Base-by-base conservation (phyloP, 2,888 invertebrate species). In the Cheilosia vulpina region DNA sequence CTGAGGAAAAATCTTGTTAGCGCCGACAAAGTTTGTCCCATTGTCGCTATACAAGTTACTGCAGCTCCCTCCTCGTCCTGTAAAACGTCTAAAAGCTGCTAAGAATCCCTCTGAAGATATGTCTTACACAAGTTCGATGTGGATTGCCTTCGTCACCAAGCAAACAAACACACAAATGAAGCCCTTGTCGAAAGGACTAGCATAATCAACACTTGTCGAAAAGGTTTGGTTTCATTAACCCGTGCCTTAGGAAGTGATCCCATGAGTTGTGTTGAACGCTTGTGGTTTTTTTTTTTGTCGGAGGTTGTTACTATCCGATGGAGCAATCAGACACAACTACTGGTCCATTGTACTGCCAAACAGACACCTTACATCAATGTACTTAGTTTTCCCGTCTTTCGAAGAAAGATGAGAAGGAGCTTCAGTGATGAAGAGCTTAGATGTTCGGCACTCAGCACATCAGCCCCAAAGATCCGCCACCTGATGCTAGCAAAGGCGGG, bases 191-290 rank as follows among this genome's bases (percentile, higher is more conserved):
- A 87, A 69, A 15, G 76, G 87, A 0, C 82, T 80, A n/a, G 82
- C 85, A n/a, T 76, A 83, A 34, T 87, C 58, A 1, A 47, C 50
- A 17, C 63, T 43, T 66, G 66, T 6, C 53, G 21, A 41, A 55
- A 66, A 0, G 66, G 24, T 41, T 55, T 66, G 13, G n/a, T 55
- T 27, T 43, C 72, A 15, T 66, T 75, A 1, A 79, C 78, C 2
- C 68, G 27, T 17, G 73, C 69, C 6, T 62, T 66, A 34, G 77
- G 77, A 5, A 87, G 63, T 21, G 84, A 71, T 3, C 81, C 84
- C 76, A 79, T 84, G 5, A 78, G 83, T 47, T 84, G 78, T 11
- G 41, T 31, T 13, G 45, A 41, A 19, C 73, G 73, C 6, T 9
- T 24, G 13, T 50, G 9, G 15, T 65, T 75, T n/a, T n/a, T n/a